phyloP scores from a whole-genome alignment of 2,888 invertebrate genomes.

The Seladonia tumulorum region DNA sequence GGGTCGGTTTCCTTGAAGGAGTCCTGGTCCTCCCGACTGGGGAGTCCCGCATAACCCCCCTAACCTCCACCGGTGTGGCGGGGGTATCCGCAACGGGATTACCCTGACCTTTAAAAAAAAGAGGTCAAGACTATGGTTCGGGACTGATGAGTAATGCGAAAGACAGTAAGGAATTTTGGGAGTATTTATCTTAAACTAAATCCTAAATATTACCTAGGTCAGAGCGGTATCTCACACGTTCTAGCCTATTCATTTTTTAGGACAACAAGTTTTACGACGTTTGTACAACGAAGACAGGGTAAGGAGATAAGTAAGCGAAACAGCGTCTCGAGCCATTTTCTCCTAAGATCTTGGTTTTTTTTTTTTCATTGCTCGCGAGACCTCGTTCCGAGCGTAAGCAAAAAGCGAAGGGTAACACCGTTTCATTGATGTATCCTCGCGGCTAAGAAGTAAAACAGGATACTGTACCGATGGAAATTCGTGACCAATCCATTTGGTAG shows the following conservation, averaged over 20 bases:
- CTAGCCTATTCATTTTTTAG: background rate
- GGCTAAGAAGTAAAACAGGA: background rate
- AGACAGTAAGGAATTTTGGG: too few relatives aligned
- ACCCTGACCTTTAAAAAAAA: too few relatives aligned
- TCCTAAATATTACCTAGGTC: too few relatives aligned
- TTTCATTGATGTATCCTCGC: background rate
- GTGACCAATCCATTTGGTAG: constrained; percentile 33
- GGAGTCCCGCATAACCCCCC: too few relatives aligned
- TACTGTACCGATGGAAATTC: constrained; percentile 22
- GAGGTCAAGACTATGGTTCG: too few relatives aligned
- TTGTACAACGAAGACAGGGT: background rate
- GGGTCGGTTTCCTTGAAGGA: too few relatives aligned
- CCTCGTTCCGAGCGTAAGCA: background rate
- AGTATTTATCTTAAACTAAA: too few relatives aligned
- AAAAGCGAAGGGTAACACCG: background rate
- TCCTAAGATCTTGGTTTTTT: background rate
- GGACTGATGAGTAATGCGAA: too few relatives aligned
- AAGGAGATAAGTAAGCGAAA: background rate
- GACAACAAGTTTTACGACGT: background rate
- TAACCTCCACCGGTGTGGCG: too few relatives aligned
- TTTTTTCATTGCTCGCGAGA: background rate
- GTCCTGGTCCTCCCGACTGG: too few relatives aligned
- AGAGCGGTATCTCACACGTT: too few relatives aligned
- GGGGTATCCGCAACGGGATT: too few relatives aligned
- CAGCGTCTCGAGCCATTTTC: background rate